phyloP scores from a whole-genome alignment of 1,140 invertebrate species.

The Epicauta chinensis region DNA sequence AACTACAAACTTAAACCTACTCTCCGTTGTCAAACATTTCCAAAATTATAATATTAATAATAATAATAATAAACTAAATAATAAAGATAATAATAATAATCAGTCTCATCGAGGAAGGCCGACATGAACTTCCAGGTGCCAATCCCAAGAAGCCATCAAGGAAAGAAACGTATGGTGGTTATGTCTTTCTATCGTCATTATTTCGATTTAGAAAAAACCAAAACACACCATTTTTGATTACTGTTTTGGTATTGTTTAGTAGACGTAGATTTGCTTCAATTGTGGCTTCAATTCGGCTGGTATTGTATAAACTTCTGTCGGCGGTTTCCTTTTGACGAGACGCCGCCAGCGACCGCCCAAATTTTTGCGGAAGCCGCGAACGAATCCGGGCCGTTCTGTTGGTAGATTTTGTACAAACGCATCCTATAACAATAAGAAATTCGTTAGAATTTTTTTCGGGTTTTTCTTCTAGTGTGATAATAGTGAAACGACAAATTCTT shows the following conservation, averaged over 20 bases:
- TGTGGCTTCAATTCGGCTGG: constrained; percentile 79
- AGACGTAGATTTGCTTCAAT: constrained; percentile 83
- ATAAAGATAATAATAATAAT: constrained; percentile 18
- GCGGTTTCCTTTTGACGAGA: constrained; percentile 71
- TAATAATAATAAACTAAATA: constrained; percentile 16
- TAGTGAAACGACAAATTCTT: no score
- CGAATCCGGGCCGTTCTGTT: constrained; percentile 66
- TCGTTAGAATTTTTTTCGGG: no score
- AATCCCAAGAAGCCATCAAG: constrained; percentile 7
- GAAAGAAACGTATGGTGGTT: constrained; percentile 2
- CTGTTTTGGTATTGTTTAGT: constrained; percentile 44
- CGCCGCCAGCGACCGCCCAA: constrained; percentile 74
- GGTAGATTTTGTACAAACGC: constrained; percentile 63
- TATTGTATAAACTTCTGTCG: constrained; percentile 73
- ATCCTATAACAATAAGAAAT: constrained; percentile 65
- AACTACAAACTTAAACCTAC: constrained; percentile 13
- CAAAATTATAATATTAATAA: not conserved
- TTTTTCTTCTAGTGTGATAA: no score
- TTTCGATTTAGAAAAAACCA: not conserved
- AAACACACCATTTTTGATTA: not conserved
- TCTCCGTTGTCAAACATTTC: constrained; percentile 16
- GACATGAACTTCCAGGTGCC: constrained; percentile 12
- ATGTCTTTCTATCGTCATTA: not conserved
- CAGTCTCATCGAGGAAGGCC: constrained; percentile 27
- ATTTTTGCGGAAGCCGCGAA: constrained; percentile 72